phyloP scores from a whole-genome alignment of 2,888 invertebrate species.

The Megastigmus dorsalis region DNA sequence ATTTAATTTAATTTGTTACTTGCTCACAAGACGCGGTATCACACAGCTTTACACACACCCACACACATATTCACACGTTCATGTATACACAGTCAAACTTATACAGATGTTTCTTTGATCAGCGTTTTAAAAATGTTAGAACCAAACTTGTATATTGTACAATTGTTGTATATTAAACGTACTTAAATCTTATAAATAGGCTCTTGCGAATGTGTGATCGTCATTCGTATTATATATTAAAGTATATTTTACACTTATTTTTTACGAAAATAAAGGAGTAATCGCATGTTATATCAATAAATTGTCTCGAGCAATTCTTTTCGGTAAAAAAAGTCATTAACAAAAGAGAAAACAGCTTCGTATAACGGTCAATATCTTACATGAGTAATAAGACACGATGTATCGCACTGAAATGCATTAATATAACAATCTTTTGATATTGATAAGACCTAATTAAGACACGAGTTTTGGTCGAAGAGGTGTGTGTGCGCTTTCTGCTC shows the following conservation, averaged over 20 bases:
- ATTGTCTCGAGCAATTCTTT: slow-evolving; percentile 4
- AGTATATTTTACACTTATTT: slow-evolving; percentile 23
- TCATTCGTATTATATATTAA: slow-evolving; percentile 11
- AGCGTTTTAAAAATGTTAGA: slow-evolving; percentile 52
- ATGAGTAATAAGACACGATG: slow-evolving; percentile 3
- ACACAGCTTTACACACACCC: too few species aligned
- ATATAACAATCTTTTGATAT: slow-evolving; percentile 15
- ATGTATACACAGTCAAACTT: too few species aligned
- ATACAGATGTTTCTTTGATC: too few species aligned
- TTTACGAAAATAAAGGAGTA: slow-evolving; percentile 12
- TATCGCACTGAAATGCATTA: slow-evolving; percentile 45
- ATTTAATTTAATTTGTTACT: too few species aligned
- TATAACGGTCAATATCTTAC: slow-evolving; percentile 19
- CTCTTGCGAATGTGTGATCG: slow-evolving; percentile 16
- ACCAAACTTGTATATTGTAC: slow-evolving; percentile 42
- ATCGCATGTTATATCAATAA: neutral
- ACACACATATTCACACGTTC: too few species aligned
- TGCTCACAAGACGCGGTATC: too few species aligned
- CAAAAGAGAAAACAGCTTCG: slow-evolving; percentile 2
- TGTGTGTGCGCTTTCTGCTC: too few species aligned
- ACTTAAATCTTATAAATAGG: slow-evolving; percentile 39
- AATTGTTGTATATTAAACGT: slow-evolving; percentile 43
- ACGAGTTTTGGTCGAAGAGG: too few species aligned
- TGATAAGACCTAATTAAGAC: too few species aligned
- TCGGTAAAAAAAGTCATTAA: slow-evolving; percentile 26